phyloP scores from a whole-genome alignment of 2,113 vertebrate genomes.

The Picathartes gymnocephalus region DNA sequence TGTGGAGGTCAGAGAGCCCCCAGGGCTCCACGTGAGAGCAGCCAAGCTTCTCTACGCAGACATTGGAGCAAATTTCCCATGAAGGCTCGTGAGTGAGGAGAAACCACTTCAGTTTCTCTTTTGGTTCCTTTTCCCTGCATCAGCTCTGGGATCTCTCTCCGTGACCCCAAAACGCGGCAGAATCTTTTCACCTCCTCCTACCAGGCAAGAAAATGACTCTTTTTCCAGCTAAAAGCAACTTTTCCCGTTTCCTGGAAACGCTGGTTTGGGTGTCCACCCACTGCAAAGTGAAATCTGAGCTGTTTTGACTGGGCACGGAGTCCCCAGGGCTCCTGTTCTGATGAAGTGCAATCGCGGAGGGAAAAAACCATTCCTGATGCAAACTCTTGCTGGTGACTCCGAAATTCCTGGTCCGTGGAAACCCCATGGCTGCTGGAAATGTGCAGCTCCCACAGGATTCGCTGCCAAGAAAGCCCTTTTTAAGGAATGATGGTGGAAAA shows the following conservation, averaged over 20 bases:
- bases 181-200: neutral
- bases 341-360: neutral
- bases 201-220: neutral
- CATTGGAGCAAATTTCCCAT: neutral
- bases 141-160: neutral
- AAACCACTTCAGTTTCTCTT: neutral
- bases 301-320: constrained; percentile 42
- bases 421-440: constrained; percentile 44
- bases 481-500: neutral
- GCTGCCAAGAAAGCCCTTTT: constrained; percentile 29
- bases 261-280: neutral
- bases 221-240: neutral
- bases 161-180: neutral
- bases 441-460: constrained; percentile 12
- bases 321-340: neutral
- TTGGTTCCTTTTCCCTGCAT: rapidly evolving
- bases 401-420: constrained; percentile 1
- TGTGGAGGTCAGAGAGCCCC: neutral
- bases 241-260: neutral
- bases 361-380: neutral
- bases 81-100: neutral
- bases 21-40: rapidly evolving
- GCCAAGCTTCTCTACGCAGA: neutral
- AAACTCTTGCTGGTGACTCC: neutral
- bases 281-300: neutral